Base-by-base conservation (phyloP, 1,140 invertebrate genomes). In the Probaryconus sp. region DNA sequence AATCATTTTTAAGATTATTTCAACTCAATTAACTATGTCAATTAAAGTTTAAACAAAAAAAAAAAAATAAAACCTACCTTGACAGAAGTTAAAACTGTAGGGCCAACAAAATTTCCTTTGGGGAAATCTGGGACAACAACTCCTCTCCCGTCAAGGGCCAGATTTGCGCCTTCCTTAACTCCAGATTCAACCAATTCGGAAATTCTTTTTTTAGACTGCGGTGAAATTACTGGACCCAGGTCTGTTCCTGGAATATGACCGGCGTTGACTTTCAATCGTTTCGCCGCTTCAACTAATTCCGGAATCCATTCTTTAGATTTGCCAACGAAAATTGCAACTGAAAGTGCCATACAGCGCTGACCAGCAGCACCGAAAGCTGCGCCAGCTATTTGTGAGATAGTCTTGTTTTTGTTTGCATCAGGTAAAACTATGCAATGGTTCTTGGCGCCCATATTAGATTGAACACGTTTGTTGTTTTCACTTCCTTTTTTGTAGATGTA, bases 381-480 rank as follows among this genome's bases (percentile, higher is more conserved):
- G 0, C 98, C 98, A 17, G 95, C 92, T 30, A 99, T 89, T 83
- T 97, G 95, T 70, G 98, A 98, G 1, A 99, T 88, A 0, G 97
- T 97, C 79, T 96, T 93, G 82, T 98, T 97, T 87, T 99, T 99
- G 85, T 99, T 98, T 7, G 98, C 98, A 89, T 99, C 98, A 10
- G 97, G 93, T 90, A 99, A 91, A 26, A 99, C 92, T 4, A 99
- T 92, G 51, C 98, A 98, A 85, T 99, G 98, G 86, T 99, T 99
- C 88, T 99, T 99, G 1, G 98, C 98, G 13, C 98, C 98, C 96
- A 99, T 97, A 84, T 99, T 99, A 38, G 95, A 96, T 87, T 99
- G 98, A 0, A 99, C 97, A 33, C 98, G 91, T 86, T 99, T 99
- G 7, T 98, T 97, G 87, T 86, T 73, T 10, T 82, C 86, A 53